phyloP scores from a whole-genome alignment of 2,888 invertebrate species.

The Tubulanus polymorphus region DNA sequence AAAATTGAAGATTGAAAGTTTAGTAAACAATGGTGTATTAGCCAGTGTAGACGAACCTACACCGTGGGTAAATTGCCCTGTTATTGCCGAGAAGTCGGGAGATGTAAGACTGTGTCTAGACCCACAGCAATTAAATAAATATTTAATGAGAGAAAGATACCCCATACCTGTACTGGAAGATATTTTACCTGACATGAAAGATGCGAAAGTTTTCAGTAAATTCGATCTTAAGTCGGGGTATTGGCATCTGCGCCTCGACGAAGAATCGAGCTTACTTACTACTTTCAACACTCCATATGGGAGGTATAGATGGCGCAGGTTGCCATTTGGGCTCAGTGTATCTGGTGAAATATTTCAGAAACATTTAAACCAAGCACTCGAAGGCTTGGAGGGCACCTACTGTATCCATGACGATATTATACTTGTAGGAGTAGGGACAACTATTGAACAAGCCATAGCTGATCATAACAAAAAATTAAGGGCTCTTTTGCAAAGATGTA shows the following conservation, averaged over 20 bases:
- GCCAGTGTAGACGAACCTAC: conserved; percentile 8
- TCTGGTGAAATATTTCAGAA: background rate
- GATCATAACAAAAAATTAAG: background rate
- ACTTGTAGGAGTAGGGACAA: background rate
- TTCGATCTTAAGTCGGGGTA: background rate
- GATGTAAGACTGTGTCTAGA: conserved; percentile 5
- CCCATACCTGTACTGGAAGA: background rate
- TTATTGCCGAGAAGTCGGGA: background rate
- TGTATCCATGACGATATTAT: background rate
- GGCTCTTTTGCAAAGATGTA: background rate
- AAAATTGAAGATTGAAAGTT: background rate
- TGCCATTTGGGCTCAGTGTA: background rate
- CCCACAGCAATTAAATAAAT: conserved; percentile 7
- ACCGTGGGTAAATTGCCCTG: background rate
- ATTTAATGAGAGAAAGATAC: background rate
- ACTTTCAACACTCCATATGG: background rate
- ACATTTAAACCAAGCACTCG: background rate
- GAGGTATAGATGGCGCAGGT: background rate
- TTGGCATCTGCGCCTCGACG: background rate
- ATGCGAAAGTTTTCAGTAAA: conserved; percentile 2
- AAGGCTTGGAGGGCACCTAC: background rate
- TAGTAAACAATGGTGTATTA: conserved; percentile 5
- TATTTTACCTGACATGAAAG: background rate
- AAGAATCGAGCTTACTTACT: background rate
- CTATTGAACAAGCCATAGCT: background rate